Evolutionary conservation across 2,797 vertebrate species (phyloP).

Genomic region (Neomorphus geoffroyi): DNA sequence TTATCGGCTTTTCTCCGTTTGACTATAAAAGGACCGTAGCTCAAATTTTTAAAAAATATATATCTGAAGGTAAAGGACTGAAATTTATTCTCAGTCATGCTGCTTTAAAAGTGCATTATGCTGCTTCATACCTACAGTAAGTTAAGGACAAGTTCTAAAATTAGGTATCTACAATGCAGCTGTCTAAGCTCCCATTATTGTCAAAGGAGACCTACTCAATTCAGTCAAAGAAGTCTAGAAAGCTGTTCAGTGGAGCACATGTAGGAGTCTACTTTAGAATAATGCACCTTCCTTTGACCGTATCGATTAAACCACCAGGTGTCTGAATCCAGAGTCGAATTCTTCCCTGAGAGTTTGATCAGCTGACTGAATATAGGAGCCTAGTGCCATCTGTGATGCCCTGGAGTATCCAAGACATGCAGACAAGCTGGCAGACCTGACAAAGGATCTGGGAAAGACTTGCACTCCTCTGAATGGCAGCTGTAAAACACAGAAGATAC

Average conservation of each 20-base stretch:
- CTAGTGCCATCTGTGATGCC: background rate
- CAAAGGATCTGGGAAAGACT: slow-evolving; percentile 11
- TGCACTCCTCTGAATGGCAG: slow-evolving; percentile 1
- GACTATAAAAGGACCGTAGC: background rate
- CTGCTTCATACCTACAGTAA: background rate
- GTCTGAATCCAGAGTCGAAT: background rate
- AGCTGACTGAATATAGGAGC: background rate
- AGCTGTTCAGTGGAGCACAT: slow-evolving; percentile 10
- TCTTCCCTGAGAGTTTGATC: background rate
- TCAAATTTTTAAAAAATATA: background rate
- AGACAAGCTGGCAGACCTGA: slow-evolving; percentile 19
- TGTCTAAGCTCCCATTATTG: slow-evolving; percentile 12
- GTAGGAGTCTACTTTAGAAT: slow-evolving; percentile 30
- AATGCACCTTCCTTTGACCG: background rate
- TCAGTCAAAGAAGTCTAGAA: slow-evolving; percentile 13
- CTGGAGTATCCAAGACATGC: background rate
- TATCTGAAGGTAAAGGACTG: background rate
- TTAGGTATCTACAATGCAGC: background rate
- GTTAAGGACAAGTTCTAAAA: slow-evolving; percentile 23
- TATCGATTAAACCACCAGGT: background rate
- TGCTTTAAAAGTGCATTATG: background rate
- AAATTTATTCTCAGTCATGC: background rate
- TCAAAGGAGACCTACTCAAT: background rate
- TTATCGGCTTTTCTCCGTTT: background rate
- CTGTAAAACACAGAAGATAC: slow-evolving; percentile 20